Conservation (phyloP, 2,113 vertebrate genomes). For the Nycticebus coucang region DNA sequence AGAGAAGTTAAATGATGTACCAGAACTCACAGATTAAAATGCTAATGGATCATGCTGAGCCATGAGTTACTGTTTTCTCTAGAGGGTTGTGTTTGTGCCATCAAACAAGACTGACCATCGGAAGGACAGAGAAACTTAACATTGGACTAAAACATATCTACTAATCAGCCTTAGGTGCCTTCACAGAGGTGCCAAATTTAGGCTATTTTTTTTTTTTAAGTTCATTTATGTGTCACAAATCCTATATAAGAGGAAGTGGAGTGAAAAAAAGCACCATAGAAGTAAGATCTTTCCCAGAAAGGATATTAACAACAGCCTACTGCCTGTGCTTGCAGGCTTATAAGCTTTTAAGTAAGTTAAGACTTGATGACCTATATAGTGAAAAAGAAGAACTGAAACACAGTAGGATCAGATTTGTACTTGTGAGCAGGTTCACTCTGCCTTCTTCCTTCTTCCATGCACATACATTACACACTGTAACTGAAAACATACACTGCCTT, state of each 20-base stretch:
- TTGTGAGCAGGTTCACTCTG: not conserved
- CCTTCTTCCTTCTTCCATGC: not conserved
- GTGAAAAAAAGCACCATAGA: slow-evolving; percentile 48
- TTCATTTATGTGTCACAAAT: slow-evolving; percentile 63
- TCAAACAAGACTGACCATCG: not conserved
- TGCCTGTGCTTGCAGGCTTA: slow-evolving; percentile 17
- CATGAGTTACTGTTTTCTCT: not conserved
- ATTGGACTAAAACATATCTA: not conserved
- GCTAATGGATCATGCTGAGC: not conserved
- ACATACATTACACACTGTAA: not conserved
- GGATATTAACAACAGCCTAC: slow-evolving; percentile 35
- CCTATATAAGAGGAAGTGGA: slow-evolving; percentile 46
- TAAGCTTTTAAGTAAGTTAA: not conserved
- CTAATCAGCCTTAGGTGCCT: not conserved
- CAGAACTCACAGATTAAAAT: not conserved
- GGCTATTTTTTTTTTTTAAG: slow-evolving; percentile 25
- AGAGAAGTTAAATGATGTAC: not conserved
- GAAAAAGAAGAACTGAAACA: slow-evolving; percentile 31
- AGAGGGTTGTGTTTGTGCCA: not conserved
- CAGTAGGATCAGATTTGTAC: not conserved
- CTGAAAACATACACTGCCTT: not conserved
- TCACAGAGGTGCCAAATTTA: slow-evolving; percentile 25
- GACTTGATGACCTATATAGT: slow-evolving; percentile 16
- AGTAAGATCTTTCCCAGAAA: slow-evolving; percentile 65
- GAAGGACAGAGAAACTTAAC: not conserved